Base-by-base conservation (phyloP, 64 coral and sea anemone genomes). In the Platygyra sinensis region DNA sequence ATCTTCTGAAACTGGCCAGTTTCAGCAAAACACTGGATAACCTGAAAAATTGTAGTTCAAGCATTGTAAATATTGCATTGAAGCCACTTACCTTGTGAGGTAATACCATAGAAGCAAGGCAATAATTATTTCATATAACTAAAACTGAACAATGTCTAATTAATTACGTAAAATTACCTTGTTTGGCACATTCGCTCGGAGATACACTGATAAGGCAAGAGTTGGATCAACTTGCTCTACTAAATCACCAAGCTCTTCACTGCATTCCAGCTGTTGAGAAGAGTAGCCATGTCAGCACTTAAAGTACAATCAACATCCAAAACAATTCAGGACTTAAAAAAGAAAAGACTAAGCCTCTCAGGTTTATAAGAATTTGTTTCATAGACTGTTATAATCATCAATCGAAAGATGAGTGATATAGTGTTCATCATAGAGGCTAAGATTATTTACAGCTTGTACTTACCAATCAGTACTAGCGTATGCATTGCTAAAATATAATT, bases 1-100 rank as follows among this genome's bases (percentile, higher is more conserved):
- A 99, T 99, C 80, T 99, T 99, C 65, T 99, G 97, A 86, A 99
- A 99, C 77, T 99, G 97, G 3, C 97, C 97, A 74, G 97, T 99
- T 67, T 99, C 97, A 20, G 97, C 97, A 93, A 99, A 99, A 80
- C 97, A 99, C 17, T 99, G 97, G 46, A 99, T 99, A 9, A 99
- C 97, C 96, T 98, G 61, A 12, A 83, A 46, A 46, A 46, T 46
- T 46, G 4, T 46, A 46, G 42, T 46, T 46, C 0, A 46, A 46
- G 4, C 6, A 46, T 46, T 46, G n/a, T 46, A 46, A 6, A 46
- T 46, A 46, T 46, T 46, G 42, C 42, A 46, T 22, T 85, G 19
- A 2, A 57, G 10, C 54, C 54, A 14, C 11, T 57, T 13, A 57
- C 10, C 54, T 54, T 1, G 52, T 54, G 52, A 8, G 13, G 13